Conservation (phyloP, 2,113 vertebrate species). For the Istiophorus platypterus region DNA sequence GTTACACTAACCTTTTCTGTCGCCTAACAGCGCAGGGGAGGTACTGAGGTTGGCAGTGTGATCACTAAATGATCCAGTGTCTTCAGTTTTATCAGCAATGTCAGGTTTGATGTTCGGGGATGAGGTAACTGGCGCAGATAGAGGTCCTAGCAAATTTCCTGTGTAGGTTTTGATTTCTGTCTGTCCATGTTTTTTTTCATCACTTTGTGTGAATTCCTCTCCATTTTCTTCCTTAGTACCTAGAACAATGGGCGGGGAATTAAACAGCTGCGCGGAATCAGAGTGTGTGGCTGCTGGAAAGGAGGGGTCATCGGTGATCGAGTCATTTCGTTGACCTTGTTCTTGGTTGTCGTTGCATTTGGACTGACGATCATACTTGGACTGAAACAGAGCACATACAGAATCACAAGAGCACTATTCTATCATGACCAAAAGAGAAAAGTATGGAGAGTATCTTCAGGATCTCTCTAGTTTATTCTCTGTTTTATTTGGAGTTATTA, state of each 20-base stretch:
- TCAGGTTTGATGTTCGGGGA: background rate
- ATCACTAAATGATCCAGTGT: no score
- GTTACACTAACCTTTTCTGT: background rate
- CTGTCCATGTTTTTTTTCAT: background rate
- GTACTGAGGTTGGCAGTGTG: background rate
- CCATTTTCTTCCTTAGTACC: background rate
- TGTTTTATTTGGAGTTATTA: no score
- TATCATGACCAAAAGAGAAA: no score
- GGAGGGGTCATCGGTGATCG: fast-evolving
- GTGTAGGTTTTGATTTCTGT: background rate
- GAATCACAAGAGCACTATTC: background rate
- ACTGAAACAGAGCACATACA: constrained; percentile 3
- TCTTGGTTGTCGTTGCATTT: background rate
- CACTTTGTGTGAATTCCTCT: background rate
- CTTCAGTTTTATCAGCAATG: background rate
- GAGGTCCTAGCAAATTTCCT: background rate
- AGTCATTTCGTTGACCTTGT: background rate
- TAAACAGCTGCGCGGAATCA: fast-evolving
- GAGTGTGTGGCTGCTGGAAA: fast-evolving
- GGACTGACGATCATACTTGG: background rate
- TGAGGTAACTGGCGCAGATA: background rate
- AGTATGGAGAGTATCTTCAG: no score
- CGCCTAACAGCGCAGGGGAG: background rate
- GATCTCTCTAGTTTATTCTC: no score
- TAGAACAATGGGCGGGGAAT: fast-evolving